Conservation (phyloP, 2,888 invertebrate genomes). For the Nezara viridula region DNA sequence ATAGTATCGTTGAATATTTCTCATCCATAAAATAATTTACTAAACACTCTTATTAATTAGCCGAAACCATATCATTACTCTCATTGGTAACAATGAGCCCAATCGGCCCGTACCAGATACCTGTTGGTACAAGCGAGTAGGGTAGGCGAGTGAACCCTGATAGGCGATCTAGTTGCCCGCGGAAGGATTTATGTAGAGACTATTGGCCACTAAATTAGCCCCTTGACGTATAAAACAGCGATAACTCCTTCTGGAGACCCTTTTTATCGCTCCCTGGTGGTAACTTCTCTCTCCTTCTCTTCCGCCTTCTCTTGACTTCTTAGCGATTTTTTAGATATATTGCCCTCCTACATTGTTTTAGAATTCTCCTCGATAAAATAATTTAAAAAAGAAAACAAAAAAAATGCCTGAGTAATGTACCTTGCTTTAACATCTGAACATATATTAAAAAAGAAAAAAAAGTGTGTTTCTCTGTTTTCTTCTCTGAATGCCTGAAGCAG, state of each 20-base stretch:
- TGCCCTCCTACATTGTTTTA: neutral
- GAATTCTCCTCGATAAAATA: neutral
- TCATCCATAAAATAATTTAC: too few relatives aligned
- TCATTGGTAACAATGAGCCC: neutral
- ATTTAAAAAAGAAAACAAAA: neutral
- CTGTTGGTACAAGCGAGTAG: neutral
- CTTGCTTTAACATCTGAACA: neutral
- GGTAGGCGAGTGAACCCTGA: neutral
- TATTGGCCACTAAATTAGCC: slow-evolving; percentile 18
- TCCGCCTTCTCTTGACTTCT: slow-evolving; percentile 14
- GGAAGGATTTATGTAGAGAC: slow-evolving; percentile 20
- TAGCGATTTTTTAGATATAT: slow-evolving; percentile 29
- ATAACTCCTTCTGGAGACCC: neutral
- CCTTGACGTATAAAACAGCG: slow-evolving; percentile 40
- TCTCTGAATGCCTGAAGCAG: too few relatives aligned
- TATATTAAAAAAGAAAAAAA: neutral
- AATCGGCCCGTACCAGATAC: neutral
- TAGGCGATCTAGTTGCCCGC: neutral
- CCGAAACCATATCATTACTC: too few relatives aligned
- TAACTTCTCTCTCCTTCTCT: slow-evolving; percentile 15
- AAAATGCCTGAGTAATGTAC: neutral
- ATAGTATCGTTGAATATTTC: too few relatives aligned
- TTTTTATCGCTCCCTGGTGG: slow-evolving; percentile 12
- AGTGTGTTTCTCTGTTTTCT: too few relatives aligned
- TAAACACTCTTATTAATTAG: too few relatives aligned